phyloP scores from a whole-genome alignment of 1,140 invertebrate species.

The Oryzaephilus surinamensis region DNA sequence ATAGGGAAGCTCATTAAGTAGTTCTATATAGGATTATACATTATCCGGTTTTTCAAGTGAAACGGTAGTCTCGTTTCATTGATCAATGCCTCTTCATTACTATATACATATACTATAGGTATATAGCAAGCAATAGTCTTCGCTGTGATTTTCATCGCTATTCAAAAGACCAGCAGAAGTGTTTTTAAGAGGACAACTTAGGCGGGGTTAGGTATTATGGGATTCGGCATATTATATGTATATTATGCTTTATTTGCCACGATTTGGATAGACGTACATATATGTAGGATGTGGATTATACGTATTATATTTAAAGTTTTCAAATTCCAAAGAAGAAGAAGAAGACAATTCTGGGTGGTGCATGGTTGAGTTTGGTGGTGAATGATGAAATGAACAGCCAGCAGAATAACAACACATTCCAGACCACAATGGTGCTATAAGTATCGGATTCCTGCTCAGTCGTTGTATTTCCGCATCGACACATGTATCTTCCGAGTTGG shows the following conservation, averaged over 20 bases:
- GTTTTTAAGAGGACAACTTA: too few relatives aligned
- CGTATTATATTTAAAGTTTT: too few relatives aligned
- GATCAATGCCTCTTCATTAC: slow-evolving; percentile 12
- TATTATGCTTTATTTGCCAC: too few relatives aligned
- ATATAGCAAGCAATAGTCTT: slow-evolving; percentile 2
- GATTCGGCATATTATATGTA: too few relatives aligned
- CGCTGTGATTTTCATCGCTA: slow-evolving; percentile 12
- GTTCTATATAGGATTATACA: slow-evolving; percentile 10
- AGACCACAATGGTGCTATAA: slow-evolving; percentile 19
- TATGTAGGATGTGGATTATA: too few relatives aligned
- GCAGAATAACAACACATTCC: slow-evolving; percentile 14
- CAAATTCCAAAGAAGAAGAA: too few relatives aligned
- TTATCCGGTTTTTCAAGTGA: slow-evolving; percentile 10
- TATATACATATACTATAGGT: too few relatives aligned
- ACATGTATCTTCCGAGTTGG: slow-evolving; percentile 23
- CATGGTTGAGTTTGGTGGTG: too few relatives aligned
- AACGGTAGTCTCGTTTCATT: slow-evolving; percentile 7
- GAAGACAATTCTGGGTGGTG: too few relatives aligned
- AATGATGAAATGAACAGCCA: slow-evolving; percentile 10
- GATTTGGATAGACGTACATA: too few relatives aligned
- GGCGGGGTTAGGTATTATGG: too few relatives aligned
- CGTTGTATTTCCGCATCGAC: slow-evolving; percentile 22
- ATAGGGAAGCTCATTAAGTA: slow-evolving; percentile 13
- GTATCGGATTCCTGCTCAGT: slow-evolving; percentile 18
- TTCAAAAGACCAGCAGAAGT: slow-evolving; percentile 7